A percentile compares a stretch with the other conserved stretches of the same genome.
phyloP scores from a whole-genome alignment of 2,888 invertebrate genomes.

The Sphinx pinastri region DNA sequence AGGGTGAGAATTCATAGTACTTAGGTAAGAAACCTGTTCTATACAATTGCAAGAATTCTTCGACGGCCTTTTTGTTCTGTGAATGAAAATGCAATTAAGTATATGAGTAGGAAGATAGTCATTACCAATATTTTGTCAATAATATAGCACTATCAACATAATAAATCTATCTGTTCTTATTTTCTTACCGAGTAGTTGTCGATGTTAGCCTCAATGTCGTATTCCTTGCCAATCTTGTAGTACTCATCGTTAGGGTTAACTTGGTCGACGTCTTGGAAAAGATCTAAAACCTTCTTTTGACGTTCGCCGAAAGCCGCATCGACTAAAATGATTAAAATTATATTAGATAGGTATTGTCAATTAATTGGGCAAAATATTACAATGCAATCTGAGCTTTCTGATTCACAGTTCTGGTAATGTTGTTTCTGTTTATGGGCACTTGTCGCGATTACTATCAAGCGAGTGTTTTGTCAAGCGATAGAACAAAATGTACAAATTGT shows the following conservation, averaged over 20 bases:
- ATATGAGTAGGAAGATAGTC: background rate
- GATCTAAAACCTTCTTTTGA: slow-evolving; percentile 72
- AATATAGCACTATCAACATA: no score
- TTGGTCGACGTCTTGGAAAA: slow-evolving; percentile 74
- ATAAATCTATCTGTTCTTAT: no score
- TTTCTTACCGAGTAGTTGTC: slow-evolving; percentile 65
- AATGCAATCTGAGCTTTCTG: no score
- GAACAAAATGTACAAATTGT: no score
- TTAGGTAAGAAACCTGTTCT: slow-evolving; percentile 77
- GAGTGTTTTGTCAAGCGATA: no score
- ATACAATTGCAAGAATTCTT: slow-evolving; percentile 68
- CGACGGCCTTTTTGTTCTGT: slow-evolving; percentile 72
- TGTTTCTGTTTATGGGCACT: no score
- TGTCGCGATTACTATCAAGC: no score
- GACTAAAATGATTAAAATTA: slow-evolving; percentile 42
- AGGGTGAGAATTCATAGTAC: slow-evolving; percentile 80
- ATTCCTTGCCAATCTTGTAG: slow-evolving; percentile 63
- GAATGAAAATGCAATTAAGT: slow-evolving; percentile 34
- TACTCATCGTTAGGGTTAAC: slow-evolving; percentile 60
- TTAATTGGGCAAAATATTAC: no score
- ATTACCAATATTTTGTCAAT: no score
- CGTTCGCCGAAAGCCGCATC: slow-evolving; percentile 50
- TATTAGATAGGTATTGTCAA: no score
- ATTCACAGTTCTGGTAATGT: no score
- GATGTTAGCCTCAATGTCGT: slow-evolving; percentile 65